Percentiles rank a stretch among this genome's conserved stretches.
phyloP scores from a whole-genome alignment of 1,140 invertebrate species.

The Drosophila mauritiana region DNA sequence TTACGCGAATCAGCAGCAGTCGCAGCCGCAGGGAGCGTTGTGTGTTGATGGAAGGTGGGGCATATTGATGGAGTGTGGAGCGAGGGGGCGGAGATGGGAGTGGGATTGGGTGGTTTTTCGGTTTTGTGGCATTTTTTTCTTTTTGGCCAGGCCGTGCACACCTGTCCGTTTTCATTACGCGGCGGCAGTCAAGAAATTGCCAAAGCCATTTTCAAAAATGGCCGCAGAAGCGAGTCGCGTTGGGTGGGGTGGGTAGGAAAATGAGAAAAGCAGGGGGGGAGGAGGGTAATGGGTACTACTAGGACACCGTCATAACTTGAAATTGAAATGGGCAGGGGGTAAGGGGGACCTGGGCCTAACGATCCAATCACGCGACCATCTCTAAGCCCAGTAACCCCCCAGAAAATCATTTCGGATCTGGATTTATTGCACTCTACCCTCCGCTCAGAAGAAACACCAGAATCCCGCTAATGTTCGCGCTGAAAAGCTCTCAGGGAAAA shows the following conservation, averaged over 20 bases:
- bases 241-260: neutral
- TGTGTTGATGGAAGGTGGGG: neutral
- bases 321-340: conserved; percentile 58
- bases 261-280: neutral
- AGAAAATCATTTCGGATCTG: conserved; percentile 74
- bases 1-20: conserved; percentile 41
- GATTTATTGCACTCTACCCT: conserved; percentile 63
- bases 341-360: conserved; percentile 9
- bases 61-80: neutral
- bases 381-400: conserved; percentile 29
- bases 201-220: conserved; percentile 60
- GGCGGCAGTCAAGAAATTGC: conserved; percentile 52
- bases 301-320: conserved; percentile 67
- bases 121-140: neutral
- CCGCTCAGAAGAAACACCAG: conserved; percentile 18
- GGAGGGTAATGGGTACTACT: neutral
- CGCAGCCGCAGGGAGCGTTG: conserved; percentile 2
- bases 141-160: conserved; percentile 40
- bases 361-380: conserved; percentile 68
- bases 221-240: conserved; percentile 1
- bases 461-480: conserved; percentile 74
- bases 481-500: conserved; percentile 48
- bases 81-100: too few species aligned
- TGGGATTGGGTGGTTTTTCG: neutral
- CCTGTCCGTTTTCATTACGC: conserved; percentile 73